Base-by-base conservation (phyloP, 2,888 invertebrate genomes). In the Therioaphis trifolii region DNA sequence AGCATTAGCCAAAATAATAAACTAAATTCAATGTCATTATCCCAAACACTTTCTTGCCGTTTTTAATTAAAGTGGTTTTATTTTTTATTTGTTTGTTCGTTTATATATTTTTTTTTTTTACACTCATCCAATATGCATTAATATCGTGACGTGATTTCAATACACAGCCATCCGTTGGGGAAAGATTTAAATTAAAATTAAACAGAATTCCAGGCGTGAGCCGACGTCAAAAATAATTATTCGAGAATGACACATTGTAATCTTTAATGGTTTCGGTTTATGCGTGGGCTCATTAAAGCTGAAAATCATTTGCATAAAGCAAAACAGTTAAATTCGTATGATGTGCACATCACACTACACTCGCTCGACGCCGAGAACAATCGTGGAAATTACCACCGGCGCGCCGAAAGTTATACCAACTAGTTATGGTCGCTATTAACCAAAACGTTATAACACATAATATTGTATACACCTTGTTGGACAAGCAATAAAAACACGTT, bases 271-370 rank as follows among this genome's bases (percentile, higher is more conserved):
- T 68, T 40, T 12, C 40, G 40, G 12, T 40, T 68, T 68, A 14
- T 12, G 40, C 4, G 40, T 14, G n/a, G 12, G 21, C 35, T 68
- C 21, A 40, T 68, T 40, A 68, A 68, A 66, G 35, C 35, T n/a
- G 35, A 66, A 66, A 35, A 40, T 21, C 14, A 35, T 7, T 5
- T 7, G 21, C 40, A 68, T 43, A 68, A 68, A 43, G 18, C 40
- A 68, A 68, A 68, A 68, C 21, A n/a, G 21, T 68, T 68, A 40
- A 68, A 68, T 40, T 68, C 68, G n/a, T 68, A 66, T 21, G 21
- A 4, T 12, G 35, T 14, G 40, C 35, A 40, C n/a, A n/a, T 35
- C 35, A 21, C 12, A 68, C 15, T 18, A 66, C 40, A 21, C 15
- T 68, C 40, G 21, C 40, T 68, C 7, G 14, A 68, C 40, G 21